Base-by-base conservation (phyloP, 2,113 vertebrate genomes). In the Talpa occidentalis region DNA sequence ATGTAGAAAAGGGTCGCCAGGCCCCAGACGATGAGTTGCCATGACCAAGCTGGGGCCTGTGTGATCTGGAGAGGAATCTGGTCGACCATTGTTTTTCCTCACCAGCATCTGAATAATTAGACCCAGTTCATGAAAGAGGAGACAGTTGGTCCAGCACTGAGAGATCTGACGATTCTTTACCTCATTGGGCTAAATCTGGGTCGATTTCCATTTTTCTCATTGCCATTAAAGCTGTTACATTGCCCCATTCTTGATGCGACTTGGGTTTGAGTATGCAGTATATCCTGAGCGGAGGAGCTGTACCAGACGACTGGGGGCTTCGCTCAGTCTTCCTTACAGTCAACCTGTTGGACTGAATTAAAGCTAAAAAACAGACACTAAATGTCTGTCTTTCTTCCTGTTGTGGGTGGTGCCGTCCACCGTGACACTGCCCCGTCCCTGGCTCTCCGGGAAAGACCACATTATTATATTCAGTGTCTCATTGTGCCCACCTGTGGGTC, bases 31-130 rank as follows among this genome's bases (percentile, higher is more conserved):
- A 69, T 15, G 5, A 44, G 10, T 37, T 37, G 16, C 17, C 42
- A 49, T 7, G 37, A 21, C 24, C 37, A 52, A 10, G 74, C 64
- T 66, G 8, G 44, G 44, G 67, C 10, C 49, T 54, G 2, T 59
- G 44, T 64, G 62, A 42, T 37, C 69, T 74, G 30, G 19, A 90
- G 5, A 21, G 44, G 44, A 17, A 54, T 56, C 32, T 88, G 42
- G 21, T 70, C 30, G 17, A 16, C 3, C 30, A 15, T 72, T 35
- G 80, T 64, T 22, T 80, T 14, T 10, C 59, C 37, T 95, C 62
- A 74, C 21, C 37, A 74, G 10, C 67, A 32, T 84, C 79, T 93
- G 49, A 93, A 62, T 54, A 76, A 60, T 95, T 60, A 91, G 47
- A 12, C 59, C 22, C 52, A 76, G 0, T 1, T 78, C 32, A 73